A percentile compares a stretch with the other conserved stretches of the same genome.
Evolutionary conservation across 2,113 vertebrate genomes (phyloP).

Genomic region (Rhabdomys dilectus): DNA sequence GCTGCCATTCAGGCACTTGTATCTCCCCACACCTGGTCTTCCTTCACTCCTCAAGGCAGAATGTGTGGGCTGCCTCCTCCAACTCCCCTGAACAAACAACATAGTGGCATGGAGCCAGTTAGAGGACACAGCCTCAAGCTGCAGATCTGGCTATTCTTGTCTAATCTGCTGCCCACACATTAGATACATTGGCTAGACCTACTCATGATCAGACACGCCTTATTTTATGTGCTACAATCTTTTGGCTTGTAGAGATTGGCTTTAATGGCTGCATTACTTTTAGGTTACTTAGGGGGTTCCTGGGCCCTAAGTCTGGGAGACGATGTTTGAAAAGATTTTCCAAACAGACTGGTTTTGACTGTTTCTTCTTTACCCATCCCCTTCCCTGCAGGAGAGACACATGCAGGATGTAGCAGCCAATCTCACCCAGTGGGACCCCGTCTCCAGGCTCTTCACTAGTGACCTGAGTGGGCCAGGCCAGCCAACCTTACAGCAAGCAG

Average conservation of each 20-base stretch:
- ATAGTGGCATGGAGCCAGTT: not conserved
- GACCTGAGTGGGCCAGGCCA: not conserved
- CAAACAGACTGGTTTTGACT: not conserved
- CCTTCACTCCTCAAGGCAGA: not conserved
- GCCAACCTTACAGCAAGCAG: not conserved
- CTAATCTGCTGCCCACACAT: not conserved
- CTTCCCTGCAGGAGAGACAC: not conserved
- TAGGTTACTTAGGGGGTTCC: not conserved
- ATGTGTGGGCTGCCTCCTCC: not conserved
- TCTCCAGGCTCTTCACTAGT: not conserved
- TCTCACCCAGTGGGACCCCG: not conserved
- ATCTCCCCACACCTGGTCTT: not conserved
- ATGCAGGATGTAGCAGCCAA: not conserved
- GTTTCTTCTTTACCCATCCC: not conserved
- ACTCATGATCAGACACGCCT: not conserved
- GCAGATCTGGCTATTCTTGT: not conserved
- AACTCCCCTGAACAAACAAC: not conserved
- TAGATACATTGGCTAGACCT: not conserved
- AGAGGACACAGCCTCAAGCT: not conserved
- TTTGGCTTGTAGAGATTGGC: not conserved
- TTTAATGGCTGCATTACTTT: not conserved
- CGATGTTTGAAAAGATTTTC: not conserved
- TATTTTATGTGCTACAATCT: not conserved
- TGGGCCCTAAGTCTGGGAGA: not conserved
- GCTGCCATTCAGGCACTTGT: not conserved